These are phyloP conservation scores for Thalassoma bifasciatum DNA, from an alignment of 2,113 vertebrate genomes.

Conservation along the genomic window DNA sequence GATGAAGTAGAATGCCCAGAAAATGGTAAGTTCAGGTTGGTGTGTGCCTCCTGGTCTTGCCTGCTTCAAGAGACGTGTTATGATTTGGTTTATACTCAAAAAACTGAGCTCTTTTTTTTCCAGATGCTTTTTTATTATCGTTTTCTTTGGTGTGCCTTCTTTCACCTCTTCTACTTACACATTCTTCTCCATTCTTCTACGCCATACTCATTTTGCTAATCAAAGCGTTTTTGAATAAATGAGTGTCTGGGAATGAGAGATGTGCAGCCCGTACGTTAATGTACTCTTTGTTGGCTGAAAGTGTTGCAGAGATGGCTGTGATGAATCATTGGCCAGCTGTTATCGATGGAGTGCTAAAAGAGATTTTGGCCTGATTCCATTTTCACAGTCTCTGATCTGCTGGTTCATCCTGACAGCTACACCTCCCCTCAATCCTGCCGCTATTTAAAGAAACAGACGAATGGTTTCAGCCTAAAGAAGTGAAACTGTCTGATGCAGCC, in stretches of 20 bases:
- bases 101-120: constrained; percentile 21
- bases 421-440: constrained; percentile 12
- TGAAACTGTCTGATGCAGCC: constrained; percentile 13
- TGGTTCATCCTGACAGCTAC: constrained; percentile 44
- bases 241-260: constrained; percentile 24
- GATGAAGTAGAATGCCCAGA: constrained; percentile 98
- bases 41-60: constrained; percentile 84
- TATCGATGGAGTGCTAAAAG: constrained; percentile 67
- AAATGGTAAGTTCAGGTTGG: constrained; percentile 96
- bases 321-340: constrained; percentile 70
- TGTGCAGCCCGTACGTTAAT: constrained; percentile 20
- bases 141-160: constrained; percentile 6
- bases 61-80: constrained; percentile 76
- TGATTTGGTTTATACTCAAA: constrained; percentile 39
- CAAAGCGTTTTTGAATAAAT: constrained; percentile 3
- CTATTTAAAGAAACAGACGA: constrained; percentile 29
- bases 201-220: constrained; percentile 7
- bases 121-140: background rate
- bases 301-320: constrained; percentile 45
- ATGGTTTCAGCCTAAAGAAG: constrained; percentile 11
- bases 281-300: constrained; percentile 28
- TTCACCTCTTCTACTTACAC: constrained; percentile 4
- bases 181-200: background rate
- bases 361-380: constrained; percentile 65
- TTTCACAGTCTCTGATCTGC: constrained; percentile 58